Conservation (phyloP, 2,113 vertebrate species). For the Nothobranchius kuhntae region DNA sequence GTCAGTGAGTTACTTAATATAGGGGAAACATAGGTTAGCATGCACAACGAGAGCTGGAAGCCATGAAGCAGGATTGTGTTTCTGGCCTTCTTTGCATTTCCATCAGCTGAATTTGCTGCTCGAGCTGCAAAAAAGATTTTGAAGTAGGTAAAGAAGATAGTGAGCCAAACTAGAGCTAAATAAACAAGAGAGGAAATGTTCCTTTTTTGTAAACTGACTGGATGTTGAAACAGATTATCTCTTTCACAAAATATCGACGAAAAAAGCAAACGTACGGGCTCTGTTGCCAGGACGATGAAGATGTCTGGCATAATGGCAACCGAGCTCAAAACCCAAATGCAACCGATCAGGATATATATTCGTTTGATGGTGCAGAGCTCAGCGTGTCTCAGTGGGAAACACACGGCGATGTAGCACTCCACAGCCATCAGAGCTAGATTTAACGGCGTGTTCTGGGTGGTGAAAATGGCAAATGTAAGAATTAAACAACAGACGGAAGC, state of each 20-base stretch:
- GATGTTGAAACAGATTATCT: constrained; percentile 43
- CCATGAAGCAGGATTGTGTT: constrained; percentile 49
- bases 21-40: constrained; percentile 49
- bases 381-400: constrained; percentile 56
- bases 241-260: constrained; percentile 39
- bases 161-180: constrained; percentile 53
- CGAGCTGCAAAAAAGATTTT: constrained; percentile 54
- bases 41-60: constrained; percentile 51
- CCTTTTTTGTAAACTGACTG: constrained; percentile 41
- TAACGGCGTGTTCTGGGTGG: constrained; percentile 58
- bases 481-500: constrained; percentile 57
- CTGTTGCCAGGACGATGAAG: constrained; percentile 47
- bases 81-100: constrained; percentile 37
- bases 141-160: constrained; percentile 54
- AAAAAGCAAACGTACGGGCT: constrained; percentile 34
- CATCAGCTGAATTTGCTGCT: constrained; percentile 23
- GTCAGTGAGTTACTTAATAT: background rate
- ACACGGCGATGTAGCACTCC: constrained; percentile 70
- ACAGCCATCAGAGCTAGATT: constrained; percentile 60
- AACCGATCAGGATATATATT: constrained; percentile 53
- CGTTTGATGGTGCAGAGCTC: constrained; percentile 57
- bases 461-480: constrained; percentile 31
- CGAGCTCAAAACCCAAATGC: constrained; percentile 57
- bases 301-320: constrained; percentile 51
- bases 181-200: constrained; percentile 33